phyloP scores from a whole-genome alignment of 1,140 invertebrate genomes.

The Lineus longissimus region DNA sequence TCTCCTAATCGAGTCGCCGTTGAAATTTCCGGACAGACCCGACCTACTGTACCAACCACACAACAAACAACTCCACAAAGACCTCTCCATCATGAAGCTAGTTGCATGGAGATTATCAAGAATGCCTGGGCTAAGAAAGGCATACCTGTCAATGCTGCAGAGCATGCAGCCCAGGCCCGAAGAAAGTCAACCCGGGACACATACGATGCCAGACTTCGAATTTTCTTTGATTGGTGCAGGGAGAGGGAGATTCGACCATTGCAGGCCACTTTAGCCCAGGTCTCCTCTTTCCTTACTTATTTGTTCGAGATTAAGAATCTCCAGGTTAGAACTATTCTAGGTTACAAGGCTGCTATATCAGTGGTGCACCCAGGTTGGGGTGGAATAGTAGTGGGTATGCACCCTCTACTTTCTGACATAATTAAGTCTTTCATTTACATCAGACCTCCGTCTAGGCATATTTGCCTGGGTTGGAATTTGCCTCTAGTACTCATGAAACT shows the following conservation, averaged over 20 bases:
- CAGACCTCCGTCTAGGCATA: background rate
- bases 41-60: no score
- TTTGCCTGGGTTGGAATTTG: background rate
- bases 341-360: background rate
- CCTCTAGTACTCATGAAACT: constrained; percentile 17
- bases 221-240: no score
- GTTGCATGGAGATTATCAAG: no score
- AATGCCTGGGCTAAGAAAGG: no score
- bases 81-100: no score
- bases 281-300: background rate
- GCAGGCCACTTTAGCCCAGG: no score
- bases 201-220: no score
- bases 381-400: background rate
- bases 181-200: no score
- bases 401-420: background rate
- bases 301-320: constrained; percentile 1
- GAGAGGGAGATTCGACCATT: no score
- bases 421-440: background rate
- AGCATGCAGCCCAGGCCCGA: no score
- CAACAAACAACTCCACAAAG: no score
- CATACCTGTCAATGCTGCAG: no score
- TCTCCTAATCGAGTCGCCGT: constrained; percentile 7
- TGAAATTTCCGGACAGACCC: background rate
- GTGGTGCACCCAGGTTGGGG: constrained; percentile 1
- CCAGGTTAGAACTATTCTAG: background rate